Evolutionary conservation across 1,140 invertebrate genomes (phyloP), one percentile per base, ranked within the genome.

Genomic region (Adelges cooleyi): DNA sequence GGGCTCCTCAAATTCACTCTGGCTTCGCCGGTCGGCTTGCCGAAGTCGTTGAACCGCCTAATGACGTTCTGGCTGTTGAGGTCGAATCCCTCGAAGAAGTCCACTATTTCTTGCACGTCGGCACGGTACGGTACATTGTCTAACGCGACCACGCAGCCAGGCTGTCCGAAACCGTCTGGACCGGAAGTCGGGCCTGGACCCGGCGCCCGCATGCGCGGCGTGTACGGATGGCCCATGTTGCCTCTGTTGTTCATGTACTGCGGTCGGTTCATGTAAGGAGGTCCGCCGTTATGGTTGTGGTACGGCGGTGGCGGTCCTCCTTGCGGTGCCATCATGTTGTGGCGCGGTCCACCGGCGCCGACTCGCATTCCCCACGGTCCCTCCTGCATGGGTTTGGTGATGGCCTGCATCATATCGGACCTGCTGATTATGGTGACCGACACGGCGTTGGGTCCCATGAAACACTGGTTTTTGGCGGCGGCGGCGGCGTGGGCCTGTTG

Each of bases 71-170:
- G 83, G 1, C 84, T 79, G 10, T 82, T 81, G 0, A 90, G 72
- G 48, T 86, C 81, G 69, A 84, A 92, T 18, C 85, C 86, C 0
- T 80, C 74, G 70, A 97, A 94, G 72, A 94, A 94, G 1, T 84
- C 79, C 44, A 95, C 77, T 59, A 96, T 92, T 67, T 97, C 92
- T 52, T 90, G 85, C 10, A 92, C 84, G 6, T 82, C 81, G 0
- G 91, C 89, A 65, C 86, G 83, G 73, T 86, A 93, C 0, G 91
- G 90, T 1, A 95, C 83, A 74, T 95, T 95, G 70, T 87, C 84
- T 70, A 92, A 76, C 1, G 82, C 82, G 0, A 95, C 75, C 0
- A 92, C 87, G 73, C 89, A 93, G 9, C 89, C 89, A 2, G 85
- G 86, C 42, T 83, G 82, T 3, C 83, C 85, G 69, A 90, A 89